Conservation (phyloP, 2,888 invertebrate species). For the Torymus aiolomorphi region DNA sequence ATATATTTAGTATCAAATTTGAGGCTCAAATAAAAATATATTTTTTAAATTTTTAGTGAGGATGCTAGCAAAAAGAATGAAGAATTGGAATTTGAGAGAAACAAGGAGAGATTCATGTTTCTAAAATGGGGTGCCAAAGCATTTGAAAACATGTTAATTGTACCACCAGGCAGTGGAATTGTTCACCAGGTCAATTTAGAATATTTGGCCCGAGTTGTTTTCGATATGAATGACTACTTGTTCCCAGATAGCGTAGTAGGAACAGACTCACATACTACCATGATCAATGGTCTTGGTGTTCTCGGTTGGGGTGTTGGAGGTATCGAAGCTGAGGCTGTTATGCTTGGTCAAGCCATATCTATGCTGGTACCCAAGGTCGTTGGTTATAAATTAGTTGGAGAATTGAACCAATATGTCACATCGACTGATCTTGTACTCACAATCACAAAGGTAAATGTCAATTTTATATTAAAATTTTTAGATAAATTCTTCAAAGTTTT, state of each 20-base stretch:
- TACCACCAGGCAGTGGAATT: slow-evolving; percentile 98
- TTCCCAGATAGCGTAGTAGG: slow-evolving; percentile 96
- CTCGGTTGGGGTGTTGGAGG: slow-evolving; percentile 98
- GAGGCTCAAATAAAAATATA: not conserved
- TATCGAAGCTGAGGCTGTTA: slow-evolving; percentile 99
- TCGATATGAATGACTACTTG: slow-evolving; percentile 81
- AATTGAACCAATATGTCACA: slow-evolving; percentile 88
- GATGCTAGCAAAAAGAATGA: slow-evolving; percentile 95
- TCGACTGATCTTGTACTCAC: slow-evolving; percentile 98
- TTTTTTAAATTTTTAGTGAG: slow-evolving; percentile 77
- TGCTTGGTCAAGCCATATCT: slow-evolving; percentile 97
- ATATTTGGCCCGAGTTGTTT: slow-evolving; percentile 94
- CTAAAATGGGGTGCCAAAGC: slow-evolving; percentile 99
- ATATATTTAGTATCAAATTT: too few species aligned
- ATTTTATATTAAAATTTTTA: too few species aligned
- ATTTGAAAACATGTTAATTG: slow-evolving; percentile 96
- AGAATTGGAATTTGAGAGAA: slow-evolving; percentile 95
- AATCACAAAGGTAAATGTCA: slow-evolving; percentile 88
- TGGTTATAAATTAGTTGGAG: slow-evolving; percentile 92
- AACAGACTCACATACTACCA: slow-evolving; percentile 99
- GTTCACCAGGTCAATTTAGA: slow-evolving; percentile 97
- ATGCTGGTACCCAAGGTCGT: slow-evolving; percentile 98
- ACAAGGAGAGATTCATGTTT: slow-evolving; percentile 96
- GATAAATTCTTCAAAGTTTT: too few species aligned
- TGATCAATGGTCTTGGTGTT: slow-evolving; percentile 98